Percentiles rank a stretch among this genome's conserved stretches.
phyloP scores from a whole-genome alignment of 2,797 vertebrate species.

The Urophycis tenuis region DNA sequence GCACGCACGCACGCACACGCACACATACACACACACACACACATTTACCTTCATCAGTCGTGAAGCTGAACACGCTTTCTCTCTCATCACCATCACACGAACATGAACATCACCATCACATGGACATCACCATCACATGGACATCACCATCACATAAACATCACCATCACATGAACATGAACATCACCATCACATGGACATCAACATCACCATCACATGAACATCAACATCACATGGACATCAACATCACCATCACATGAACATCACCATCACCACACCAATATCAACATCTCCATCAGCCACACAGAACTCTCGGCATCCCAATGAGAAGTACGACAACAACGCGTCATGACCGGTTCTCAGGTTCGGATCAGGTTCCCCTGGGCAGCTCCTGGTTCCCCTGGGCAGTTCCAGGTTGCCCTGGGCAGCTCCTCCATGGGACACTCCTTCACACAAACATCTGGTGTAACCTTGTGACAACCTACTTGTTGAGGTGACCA shows the following conservation, averaged over 20 bases:
- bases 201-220: too few relatives aligned
- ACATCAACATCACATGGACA: not conserved
- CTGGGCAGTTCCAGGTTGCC: slow-evolving; percentile 47
- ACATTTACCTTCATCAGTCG: not conserved
- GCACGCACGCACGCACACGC: not conserved
- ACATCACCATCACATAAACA: too few relatives aligned
- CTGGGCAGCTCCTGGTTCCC: slow-evolving; percentile 42
- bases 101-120: not conserved
- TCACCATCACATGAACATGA: not conserved
- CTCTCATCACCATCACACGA: not conserved
- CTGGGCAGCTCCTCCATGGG: not conserved
- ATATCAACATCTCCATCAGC: not conserved
- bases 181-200: too few relatives aligned
- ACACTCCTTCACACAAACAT: not conserved
- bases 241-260: too few relatives aligned
- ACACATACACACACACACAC: not conserved
- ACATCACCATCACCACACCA: not conserved
- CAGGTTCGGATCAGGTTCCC: slow-evolving; percentile 21
- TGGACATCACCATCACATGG: too few relatives aligned
- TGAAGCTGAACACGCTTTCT: not conserved
- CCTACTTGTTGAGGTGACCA: not conserved
- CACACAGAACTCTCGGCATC: not conserved
- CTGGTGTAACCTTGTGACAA: not conserved
- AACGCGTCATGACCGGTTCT: slow-evolving; percentile 43
- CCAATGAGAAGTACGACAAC: slow-evolving; percentile 35